phyloP scores from a whole-genome alignment of 2,113 vertebrate species.

The Megaceryle torquata region DNA sequence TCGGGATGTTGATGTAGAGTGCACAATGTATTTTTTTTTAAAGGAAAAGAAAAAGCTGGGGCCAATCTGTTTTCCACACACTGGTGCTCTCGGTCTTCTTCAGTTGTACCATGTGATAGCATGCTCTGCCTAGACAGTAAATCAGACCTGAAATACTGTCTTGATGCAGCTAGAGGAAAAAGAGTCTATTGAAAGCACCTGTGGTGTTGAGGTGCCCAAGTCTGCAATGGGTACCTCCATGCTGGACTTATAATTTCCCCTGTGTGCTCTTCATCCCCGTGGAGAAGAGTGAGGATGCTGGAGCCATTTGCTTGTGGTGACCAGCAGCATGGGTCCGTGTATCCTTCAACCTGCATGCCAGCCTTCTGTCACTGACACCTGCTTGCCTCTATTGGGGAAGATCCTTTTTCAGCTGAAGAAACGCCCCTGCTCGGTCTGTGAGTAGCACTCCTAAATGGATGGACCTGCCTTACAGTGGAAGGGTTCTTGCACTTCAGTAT shows the following conservation, averaged over 20 bases:
- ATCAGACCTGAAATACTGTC: background rate
- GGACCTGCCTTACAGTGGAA: background rate
- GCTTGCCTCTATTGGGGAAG: background rate
- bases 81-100: background rate
- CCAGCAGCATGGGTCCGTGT: accelerated
- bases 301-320: background rate
- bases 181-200: background rate
- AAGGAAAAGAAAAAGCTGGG: background rate
- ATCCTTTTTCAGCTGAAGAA: background rate
- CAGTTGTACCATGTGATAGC: background rate
- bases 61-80: background rate
- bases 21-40: background rate
- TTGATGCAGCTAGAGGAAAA: background rate
- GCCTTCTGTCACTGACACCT: background rate
- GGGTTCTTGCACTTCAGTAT: background rate
- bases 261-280: background rate
- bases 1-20: background rate
- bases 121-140: background rate
- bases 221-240: background rate
- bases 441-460: background rate
- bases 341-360: background rate
- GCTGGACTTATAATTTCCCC: background rate
- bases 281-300: background rate
- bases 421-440: background rate
- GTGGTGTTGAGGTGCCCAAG: background rate